Conservation (phyloP, 2,797 vertebrate species). For the Chaunax sp. region DNA sequence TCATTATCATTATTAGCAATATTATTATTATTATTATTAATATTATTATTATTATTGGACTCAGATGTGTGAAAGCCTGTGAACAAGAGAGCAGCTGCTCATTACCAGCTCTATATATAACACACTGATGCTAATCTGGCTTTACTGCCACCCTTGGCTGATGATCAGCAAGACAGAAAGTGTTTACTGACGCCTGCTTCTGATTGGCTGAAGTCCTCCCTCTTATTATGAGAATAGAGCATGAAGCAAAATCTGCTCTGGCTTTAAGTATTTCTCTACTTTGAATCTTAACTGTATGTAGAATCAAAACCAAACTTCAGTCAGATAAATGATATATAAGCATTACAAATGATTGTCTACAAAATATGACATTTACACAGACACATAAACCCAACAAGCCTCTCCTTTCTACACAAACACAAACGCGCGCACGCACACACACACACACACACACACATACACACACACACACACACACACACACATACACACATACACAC, state of each 20-base stretch:
- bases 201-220: conserved; percentile 14
- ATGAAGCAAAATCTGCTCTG: background rate
- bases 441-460: no score
- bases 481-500: no score
- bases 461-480: no score
- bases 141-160: conserved; percentile 43
- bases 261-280: background rate
- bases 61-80: conserved; percentile 22
- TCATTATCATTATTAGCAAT: no score
- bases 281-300: no score
- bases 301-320: no score
- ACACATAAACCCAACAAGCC: background rate
- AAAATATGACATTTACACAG: background rate
- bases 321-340: no score
- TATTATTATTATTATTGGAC: conserved; percentile 10
- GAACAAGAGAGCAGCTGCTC: conserved; percentile 32
- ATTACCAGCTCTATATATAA: conserved; percentile 58
- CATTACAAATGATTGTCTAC: background rate
- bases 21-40: background rate
- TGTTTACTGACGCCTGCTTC: conserved; percentile 33
- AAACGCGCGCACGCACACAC: no score
- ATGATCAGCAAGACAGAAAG: conserved; percentile 33
- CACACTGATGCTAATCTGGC: conserved; percentile 47
- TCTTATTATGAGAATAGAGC: conserved; percentile 3
- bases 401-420: background rate